A percentile compares a stretch with the other conserved stretches of the same genome.
Conservation (phyloP, 2,113 vertebrate genomes). For the Nanger granti region DNA sequence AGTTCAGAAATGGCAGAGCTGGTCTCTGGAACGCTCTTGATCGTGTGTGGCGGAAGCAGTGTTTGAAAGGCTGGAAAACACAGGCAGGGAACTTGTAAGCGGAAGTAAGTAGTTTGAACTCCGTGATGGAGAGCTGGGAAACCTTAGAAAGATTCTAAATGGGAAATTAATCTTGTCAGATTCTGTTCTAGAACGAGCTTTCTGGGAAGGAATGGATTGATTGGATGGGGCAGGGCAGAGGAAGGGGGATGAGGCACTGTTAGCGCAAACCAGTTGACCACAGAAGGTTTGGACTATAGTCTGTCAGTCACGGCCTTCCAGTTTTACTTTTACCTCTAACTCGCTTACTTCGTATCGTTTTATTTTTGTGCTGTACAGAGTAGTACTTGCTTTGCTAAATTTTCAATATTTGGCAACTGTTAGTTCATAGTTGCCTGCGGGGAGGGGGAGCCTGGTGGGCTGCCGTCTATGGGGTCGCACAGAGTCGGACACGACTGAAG, state of each 20-base stretch:
- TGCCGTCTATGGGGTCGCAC: too few species aligned
- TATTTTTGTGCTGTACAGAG: not conserved
- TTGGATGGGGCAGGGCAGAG: not conserved
- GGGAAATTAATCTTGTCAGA: not conserved
- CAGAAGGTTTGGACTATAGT: not conserved
- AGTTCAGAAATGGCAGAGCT: not conserved
- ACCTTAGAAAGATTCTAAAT: not conserved
- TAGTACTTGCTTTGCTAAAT: not conserved
- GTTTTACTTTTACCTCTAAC: not conserved
- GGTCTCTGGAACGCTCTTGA: not conserved
- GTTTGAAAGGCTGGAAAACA: not conserved
- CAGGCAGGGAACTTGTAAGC: not conserved
- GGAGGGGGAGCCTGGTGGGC: too few species aligned
- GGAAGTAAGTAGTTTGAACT: not conserved
- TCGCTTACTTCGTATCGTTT: not conserved
- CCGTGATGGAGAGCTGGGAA: not conserved
- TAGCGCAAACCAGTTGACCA: not conserved
- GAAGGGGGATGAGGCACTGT: not conserved
- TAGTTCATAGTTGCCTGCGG: not conserved
- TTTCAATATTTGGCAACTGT: not conserved
- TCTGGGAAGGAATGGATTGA: not conserved
- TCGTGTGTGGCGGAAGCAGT: not conserved
- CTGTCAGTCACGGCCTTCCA: too few species aligned
- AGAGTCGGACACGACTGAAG: too few species aligned
- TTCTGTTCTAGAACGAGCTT: not conserved